Base-by-base conservation (phyloP, 2,113 vertebrate genomes). In the Macaca mulatta region DNA sequence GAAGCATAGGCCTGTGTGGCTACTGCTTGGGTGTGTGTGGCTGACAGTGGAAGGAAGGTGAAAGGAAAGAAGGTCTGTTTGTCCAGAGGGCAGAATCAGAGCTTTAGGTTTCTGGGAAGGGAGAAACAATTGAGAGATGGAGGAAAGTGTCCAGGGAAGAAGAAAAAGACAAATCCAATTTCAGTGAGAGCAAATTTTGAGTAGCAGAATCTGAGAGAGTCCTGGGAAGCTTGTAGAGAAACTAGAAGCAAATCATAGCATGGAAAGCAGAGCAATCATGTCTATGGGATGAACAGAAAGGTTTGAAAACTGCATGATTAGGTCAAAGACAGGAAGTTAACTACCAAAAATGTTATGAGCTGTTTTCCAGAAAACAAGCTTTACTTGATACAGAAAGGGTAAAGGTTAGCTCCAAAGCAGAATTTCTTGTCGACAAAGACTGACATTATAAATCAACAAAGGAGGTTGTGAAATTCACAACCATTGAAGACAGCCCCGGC, bases 361-460 rank as follows among this genome's bases (percentile, higher is more conserved):
- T 94, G 14, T 77, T 96, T 35, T 94, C 77, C 22, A 57, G 90
- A 78, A 98, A 95, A 72, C 70, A 30, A 80, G 25, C 22, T 94
- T 80, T 64, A 27, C 64, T 93, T 74, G 64, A 50, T 89, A 22
- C 70, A 95, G 55, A 57, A 52, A 87, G 30, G 50, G 43, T 61
- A 64, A 87, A 96, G 67, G 5, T 91, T 96, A 93, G 70, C 55
- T 55, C 40, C 32, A 69, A 89, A 90, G 87, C 35, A 81, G 40
- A 85, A 88, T 96, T 94, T 94, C 79, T 96, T 88, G 40, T 93
- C 83, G 92, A 84, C 64, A 87, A 81, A 72, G 57, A 79, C n/a
- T 52, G 84, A 88, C 50, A n/a, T 82, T 93, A 77, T 95, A 92
- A 95, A 95, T 97, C 90, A 96, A 85, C 74, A 90, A 90, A 32